Evolutionary conservation across 2,888 invertebrate genomes (phyloP).

Genomic region (Rhaphigaster nebulosa): DNA sequence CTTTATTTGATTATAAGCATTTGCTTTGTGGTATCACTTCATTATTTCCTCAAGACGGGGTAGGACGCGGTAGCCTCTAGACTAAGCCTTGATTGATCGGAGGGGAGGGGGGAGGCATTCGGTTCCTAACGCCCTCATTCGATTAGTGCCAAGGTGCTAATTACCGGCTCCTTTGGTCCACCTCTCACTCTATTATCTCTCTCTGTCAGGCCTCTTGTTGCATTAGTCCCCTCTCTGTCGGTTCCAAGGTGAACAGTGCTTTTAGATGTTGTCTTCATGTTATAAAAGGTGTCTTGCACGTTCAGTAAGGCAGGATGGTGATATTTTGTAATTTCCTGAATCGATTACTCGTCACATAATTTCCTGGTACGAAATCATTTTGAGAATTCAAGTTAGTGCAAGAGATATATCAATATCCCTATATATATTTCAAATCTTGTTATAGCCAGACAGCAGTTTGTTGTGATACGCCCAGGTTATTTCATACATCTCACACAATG

Average conservation of each 20-base stretch:
- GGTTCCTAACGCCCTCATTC: conserved; percentile 36
- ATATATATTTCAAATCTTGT: too few relatives aligned
- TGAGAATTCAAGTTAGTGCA: too few relatives aligned
- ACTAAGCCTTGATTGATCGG: background rate
- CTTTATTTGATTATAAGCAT: background rate
- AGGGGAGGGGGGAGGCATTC: background rate
- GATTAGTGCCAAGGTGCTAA: conserved; percentile 26
- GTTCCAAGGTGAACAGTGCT: background rate
- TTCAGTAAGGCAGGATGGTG: background rate
- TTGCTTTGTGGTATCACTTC: background rate
- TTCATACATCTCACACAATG: too few relatives aligned
- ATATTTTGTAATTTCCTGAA: too few relatives aligned
- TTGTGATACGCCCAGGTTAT: too few relatives aligned
- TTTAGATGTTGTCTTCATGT: background rate
- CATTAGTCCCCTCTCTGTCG: background rate
- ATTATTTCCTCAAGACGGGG: background rate
- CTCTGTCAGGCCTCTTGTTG: conserved; percentile 19
- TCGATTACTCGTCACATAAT: too few relatives aligned
- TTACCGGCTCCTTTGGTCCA: conserved; percentile 7
- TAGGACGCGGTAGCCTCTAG: background rate
- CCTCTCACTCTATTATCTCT: conserved; percentile 42
- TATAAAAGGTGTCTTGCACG: background rate
- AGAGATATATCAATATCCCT: too few relatives aligned
- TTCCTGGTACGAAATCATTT: too few relatives aligned
- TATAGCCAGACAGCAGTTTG: too few relatives aligned